These are phyloP conservation scores for Palythoa caribaeorum DNA, from an alignment of 92 coral and sea anemone species.

Conservation along the genomic window DNA sequence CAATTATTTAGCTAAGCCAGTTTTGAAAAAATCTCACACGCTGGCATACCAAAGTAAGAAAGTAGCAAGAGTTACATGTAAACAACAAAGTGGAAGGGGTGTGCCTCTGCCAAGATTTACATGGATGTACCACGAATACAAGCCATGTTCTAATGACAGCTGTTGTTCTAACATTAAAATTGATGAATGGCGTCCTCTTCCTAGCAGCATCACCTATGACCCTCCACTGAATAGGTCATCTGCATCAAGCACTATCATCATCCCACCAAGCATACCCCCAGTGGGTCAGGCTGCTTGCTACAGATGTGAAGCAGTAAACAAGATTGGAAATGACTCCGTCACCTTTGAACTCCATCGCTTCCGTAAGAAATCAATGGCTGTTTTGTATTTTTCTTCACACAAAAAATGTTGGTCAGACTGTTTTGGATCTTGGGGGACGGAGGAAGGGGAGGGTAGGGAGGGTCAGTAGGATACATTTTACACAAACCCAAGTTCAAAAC, in stretches of 20 bases:
- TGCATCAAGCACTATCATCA: background rate
- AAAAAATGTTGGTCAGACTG: background rate
- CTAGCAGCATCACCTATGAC: constrained; percentile 12
- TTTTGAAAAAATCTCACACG: background rate
- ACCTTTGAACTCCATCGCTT: constrained; percentile 13
- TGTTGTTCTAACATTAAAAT: background rate
- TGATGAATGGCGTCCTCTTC: constrained; percentile 14
- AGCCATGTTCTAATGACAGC: background rate
- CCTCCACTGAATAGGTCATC: background rate
- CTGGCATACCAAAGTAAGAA: background rate
- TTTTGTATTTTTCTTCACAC: background rate
- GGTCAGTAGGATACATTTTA: too few relatives aligned
- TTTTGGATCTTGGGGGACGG: too few relatives aligned
- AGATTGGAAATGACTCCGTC: constrained; percentile 23
- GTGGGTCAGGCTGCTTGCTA: constrained; percentile 15
- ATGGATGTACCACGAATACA: constrained; percentile 17
- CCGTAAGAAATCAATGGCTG: background rate
- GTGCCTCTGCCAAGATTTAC: constrained; percentile 21
- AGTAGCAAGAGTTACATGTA: constrained; percentile 10
- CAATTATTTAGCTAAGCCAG: constrained; percentile 28
- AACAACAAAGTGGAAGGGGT: background rate
- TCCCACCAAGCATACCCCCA: constrained; percentile 27
- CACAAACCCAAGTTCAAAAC: too few relatives aligned
- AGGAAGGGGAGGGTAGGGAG: too few relatives aligned
- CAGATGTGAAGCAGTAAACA: constrained; percentile 24